phyloP scores from a whole-genome alignment of 2,888 invertebrate genomes.

The Sesia bembeciformis region DNA sequence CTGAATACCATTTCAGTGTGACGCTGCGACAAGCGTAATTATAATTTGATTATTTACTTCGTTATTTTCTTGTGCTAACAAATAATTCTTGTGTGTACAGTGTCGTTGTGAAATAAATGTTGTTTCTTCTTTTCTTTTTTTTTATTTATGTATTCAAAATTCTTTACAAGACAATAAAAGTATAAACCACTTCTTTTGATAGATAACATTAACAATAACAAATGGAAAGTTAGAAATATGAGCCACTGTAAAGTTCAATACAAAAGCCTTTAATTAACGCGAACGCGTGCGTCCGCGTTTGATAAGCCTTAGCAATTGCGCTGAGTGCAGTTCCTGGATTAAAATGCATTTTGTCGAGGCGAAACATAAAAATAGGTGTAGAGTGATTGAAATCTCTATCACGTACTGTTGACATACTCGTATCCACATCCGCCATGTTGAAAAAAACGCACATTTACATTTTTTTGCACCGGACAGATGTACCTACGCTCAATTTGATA shows the following conservation, averaged over 20 bases:
- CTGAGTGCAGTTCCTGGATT: slow-evolving; percentile 39
- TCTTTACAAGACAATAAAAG: background rate
- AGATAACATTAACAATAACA: background rate
- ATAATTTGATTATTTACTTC: no score
- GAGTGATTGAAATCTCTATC: slow-evolving; percentile 45
- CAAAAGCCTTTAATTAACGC: slow-evolving; percentile 30
- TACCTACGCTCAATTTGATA: slow-evolving; percentile 1
- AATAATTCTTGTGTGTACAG: no score
- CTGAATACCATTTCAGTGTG: no score
- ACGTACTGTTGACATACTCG: slow-evolving; percentile 47
- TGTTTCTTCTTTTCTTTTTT: no score
- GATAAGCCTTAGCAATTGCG: slow-evolving; percentile 46
- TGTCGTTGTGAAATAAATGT: no score
- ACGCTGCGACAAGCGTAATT: no score
- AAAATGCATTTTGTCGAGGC: slow-evolving; percentile 40
- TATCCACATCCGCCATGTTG: slow-evolving; percentile 17
- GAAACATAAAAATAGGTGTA: slow-evolving; percentile 26
- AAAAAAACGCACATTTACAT: slow-evolving; percentile 30
- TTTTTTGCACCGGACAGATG: slow-evolving; percentile 13
- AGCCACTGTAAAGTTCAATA: background rate
- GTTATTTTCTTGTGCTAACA: no score
- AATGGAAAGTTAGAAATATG: background rate
- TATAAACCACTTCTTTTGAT: background rate
- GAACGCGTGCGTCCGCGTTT: slow-evolving; percentile 29
- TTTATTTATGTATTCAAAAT: background rate